Evolutionary conservation across 2,888 invertebrate genomes (phyloP), one percentile per base, ranked within the genome.

Genomic region (Cyclophora albipunctata): DNA sequence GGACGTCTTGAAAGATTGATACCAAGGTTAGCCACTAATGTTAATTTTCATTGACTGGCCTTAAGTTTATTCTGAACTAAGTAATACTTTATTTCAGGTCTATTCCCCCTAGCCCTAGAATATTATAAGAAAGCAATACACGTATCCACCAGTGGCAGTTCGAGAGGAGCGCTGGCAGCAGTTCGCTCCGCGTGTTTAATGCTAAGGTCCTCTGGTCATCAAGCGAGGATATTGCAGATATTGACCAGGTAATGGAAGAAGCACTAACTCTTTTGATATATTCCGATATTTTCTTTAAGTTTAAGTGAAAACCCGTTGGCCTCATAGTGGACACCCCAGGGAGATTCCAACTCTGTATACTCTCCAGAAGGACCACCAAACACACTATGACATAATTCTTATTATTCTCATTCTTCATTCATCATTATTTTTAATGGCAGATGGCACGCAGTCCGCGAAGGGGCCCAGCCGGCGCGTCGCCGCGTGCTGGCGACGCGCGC

Each of bases 211-310:
- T 81, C 84, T 41, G 94, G 94, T 3, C 93, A 93, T 71, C 86
- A 89, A 64, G 91, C 92, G 2, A 81, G 93, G 59, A 82, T 93
- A 53, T 89, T 93, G 66, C 93, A 93, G 71, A 75, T 93, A 41
- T 78, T 93, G 40, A 91, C 91, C 34, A 91, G 93, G 93, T 93
- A 54, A 44, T 4, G 1, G 3, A 20, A 4, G 4, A 33, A 42
- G 4, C 6, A 40, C 5, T 2, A 20, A 20, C 1, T 20, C 20
- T 20, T 20, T 20, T 20, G 20, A 20, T 20, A 20, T 20, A 20
- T 1, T 20, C 1, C 20, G 20, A 20, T 20, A 20, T 20, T 20
- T 20, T 2, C 20, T 20, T 20, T 20, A 20, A 20, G 20, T 20
- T 20, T 20, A 20, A 20, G 20, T 20, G 20, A 20, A 20, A 20